Conservation (phyloP, 2,888 invertebrate species). For the Cephus runcator region DNA sequence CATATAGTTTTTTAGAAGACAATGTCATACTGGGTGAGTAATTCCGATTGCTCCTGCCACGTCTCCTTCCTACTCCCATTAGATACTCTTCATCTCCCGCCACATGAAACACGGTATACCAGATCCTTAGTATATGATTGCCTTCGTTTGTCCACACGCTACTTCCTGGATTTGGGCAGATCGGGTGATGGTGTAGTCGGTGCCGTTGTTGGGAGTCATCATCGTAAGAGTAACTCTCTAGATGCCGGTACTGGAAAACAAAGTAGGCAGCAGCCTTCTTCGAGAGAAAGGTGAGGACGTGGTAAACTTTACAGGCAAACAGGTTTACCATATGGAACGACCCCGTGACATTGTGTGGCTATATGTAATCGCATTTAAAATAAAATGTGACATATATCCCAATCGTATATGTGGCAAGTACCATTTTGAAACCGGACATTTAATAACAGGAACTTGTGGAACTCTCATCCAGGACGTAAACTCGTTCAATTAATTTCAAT, state of each 20-base stretch:
- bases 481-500: background rate
- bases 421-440: background rate
- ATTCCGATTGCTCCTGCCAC: background rate
- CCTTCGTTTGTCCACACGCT: background rate
- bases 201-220: conserved; percentile 66
- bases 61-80: background rate
- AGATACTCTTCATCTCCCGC: background rate
- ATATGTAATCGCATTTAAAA: background rate
- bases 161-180: conserved; percentile 34
- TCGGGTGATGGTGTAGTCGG: conserved; percentile 54
- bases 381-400: background rate
- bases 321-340: background rate
- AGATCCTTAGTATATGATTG: background rate
- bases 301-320: background rate
- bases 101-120: background rate
- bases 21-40: background rate
- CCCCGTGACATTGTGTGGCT: background rate
- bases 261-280: conserved; percentile 66
- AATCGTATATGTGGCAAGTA: background rate
- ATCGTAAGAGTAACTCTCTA: conserved; percentile 85
- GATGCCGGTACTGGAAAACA: conserved; percentile 74
- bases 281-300: conserved; percentile 67
- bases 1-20: background rate
- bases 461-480: background rate
- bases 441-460: background rate